Base-by-base conservation (phyloP, 1,140 invertebrate genomes). In the Drosophila varians region DNA sequence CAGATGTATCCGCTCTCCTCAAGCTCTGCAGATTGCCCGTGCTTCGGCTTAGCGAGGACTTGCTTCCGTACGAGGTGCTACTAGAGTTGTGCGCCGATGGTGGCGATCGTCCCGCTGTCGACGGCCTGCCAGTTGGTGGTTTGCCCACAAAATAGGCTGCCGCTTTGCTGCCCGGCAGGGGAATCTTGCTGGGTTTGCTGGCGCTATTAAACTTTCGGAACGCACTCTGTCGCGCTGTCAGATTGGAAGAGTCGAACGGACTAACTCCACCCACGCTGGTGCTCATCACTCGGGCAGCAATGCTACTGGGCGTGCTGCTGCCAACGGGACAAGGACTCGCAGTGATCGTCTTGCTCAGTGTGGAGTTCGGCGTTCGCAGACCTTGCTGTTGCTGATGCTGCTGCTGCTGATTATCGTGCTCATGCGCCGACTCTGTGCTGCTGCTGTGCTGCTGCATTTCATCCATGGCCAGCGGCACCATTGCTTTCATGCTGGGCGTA, bases 181-280 rank as follows among this genome's bases (percentile, higher is more conserved):
- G 95, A 55, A 96, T 96, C 82, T 95, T 95, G 91, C 94, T 95
- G 40, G 95, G 94, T 64, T 93, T 93, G 51, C 93, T 92, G 73
- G 92, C 93, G 49, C 92, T 93, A 9, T 53, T 55, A 11, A 79
- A 78, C 49, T 90, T 89, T 12, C 88, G 77, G 36, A 79, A 74
- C 4, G 73, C 77, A 26, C 73, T 53, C 43, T 62, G 65, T 9
- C 82, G 80, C 6, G 58, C 38, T 11, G 71, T 23, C 3, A 77
- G 68, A 11, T 62, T 62, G 19, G 58, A 38, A 4, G 11, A 68
- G 48, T 90, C 89, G n/a, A 86, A 90, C 4, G 87, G 70, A 74
- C 82, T 90, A 5, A 84, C 58, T 1, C 88, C 88, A 23, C 79
- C 88, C 12, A 88, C 88, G 56, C 89, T 90, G 56, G 89, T 79